Base-by-base conservation (phyloP, 2,113 vertebrate genomes). In the Rhodinocichla rosea region DNA sequence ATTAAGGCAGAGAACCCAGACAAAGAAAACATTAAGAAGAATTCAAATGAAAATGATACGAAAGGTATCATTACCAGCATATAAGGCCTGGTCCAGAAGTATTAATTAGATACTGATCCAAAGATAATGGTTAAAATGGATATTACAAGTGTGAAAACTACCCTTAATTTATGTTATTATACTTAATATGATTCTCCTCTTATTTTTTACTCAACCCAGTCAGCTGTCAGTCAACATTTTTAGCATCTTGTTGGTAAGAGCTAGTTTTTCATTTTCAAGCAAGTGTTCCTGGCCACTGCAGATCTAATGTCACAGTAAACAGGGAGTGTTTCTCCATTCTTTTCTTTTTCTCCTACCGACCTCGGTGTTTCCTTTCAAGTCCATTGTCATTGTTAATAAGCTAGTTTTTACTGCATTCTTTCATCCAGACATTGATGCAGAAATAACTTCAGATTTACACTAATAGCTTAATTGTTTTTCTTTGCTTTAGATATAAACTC, bases 21-120 rank as follows among this genome's bases (percentile, higher is more conserved):
- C 90, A 83, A 90, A 75, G 60, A 80, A 90, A 96, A 90, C 62
- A 90, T 82, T 94, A 74, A 60, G 33, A 90, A 80, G 42, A 90
- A 81, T 92, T 90, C 37, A 69, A 82, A 77, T 91, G 27, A 95
- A 96, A 91, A 80, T 69, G 0, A 57, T 65, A 74, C 15, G 0
- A 55, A 74, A 87, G 81, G 57, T 92, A 63, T 83, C 77, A 83
- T 86, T 86, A 67, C 68, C 23, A 62, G 22, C 23, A n/a, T 75
- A 52, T 13, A 63, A 45, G 30, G 3, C n/a, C 68, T 75, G 18
- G 52, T 81, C 56, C 64, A 90, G 64, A 89, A 90, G 35, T 55
- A 83, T 74, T 86, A 93, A 90, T 93, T 92, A 86, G 68, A 47
- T 57, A 77, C 63, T 70, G 75, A 83, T 93, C 18, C 16, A 47